These are phyloP conservation scores for Hydrochoerus hydrochaeris DNA, from an alignment of 2,113 vertebrate species.

Conservation along the genomic window DNA sequence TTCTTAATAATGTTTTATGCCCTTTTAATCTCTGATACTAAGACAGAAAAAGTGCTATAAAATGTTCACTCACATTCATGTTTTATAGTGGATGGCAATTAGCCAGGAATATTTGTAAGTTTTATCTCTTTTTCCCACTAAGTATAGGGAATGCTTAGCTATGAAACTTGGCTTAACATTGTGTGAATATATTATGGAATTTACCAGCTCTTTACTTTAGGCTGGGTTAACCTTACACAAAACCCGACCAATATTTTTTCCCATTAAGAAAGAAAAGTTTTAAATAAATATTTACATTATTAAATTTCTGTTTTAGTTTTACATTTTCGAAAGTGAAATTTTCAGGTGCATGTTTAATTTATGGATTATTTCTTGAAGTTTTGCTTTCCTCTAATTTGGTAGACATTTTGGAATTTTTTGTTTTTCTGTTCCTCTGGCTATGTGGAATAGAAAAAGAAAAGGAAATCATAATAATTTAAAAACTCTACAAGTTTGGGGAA, in stretches of 20 bases:
- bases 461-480: background rate
- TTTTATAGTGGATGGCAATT: background rate
- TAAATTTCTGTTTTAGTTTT: background rate
- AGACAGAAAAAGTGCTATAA: background rate
- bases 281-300: background rate
- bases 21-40: background rate
- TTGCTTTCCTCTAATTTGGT: background rate
- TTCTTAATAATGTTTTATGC: background rate
- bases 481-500: background rate
- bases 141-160: background rate
- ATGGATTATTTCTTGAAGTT: background rate
- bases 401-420: background rate
- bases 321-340: background rate
- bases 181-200: background rate
- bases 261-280: background rate
- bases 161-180: background rate
- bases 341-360: background rate
- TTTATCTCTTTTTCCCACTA: background rate
- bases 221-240: background rate
- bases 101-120: background rate
- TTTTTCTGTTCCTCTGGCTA: background rate
- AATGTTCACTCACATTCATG: background rate
- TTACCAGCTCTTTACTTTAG: background rate
- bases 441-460: background rate
- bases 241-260: background rate